Percentiles rank a stretch among this genome's conserved stretches.
phyloP scores from a whole-genome alignment of 2,888 invertebrate species.

The Diarsia brunnea region DNA sequence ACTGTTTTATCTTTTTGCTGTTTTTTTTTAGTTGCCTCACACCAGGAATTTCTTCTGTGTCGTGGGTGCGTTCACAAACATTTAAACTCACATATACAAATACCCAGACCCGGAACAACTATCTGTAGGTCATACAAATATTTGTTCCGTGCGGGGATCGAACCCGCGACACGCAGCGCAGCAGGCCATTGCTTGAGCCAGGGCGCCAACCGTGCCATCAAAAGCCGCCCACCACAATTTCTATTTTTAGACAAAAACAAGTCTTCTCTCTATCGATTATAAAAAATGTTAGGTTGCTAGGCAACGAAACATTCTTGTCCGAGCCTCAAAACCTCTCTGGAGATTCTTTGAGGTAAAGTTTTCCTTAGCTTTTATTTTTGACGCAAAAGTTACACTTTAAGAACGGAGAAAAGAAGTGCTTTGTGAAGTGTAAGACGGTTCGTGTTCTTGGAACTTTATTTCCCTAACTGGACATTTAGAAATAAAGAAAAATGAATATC shows the following conservation, averaged over 20 bases:
- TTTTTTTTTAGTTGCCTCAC: too few species aligned
- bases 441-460: neutral
- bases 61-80: too few species aligned
- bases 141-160: too few species aligned
- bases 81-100: too few species aligned
- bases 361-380: constrained; percentile 5
- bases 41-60: too few species aligned
- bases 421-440: neutral
- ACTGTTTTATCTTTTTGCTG: neutral
- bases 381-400: neutral
- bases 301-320: constrained; percentile 28
- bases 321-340: neutral
- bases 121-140: too few species aligned
- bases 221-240: neutral
- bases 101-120: too few species aligned
- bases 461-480: neutral
- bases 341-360: constrained; percentile 1
- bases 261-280: constrained; percentile 38
- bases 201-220: too few species aligned
- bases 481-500: neutral
- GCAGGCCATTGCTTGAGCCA: too few species aligned
- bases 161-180: too few species aligned
- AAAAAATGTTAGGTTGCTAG: constrained; percentile 54
- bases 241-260: constrained; percentile 34
- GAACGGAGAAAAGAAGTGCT: neutral